Percentiles rank a stretch among this genome's conserved stretches.
Evolutionary conservation across 2,888 invertebrate genomes (phyloP).

Genomic region (Drosophila tripunctata): DNA sequence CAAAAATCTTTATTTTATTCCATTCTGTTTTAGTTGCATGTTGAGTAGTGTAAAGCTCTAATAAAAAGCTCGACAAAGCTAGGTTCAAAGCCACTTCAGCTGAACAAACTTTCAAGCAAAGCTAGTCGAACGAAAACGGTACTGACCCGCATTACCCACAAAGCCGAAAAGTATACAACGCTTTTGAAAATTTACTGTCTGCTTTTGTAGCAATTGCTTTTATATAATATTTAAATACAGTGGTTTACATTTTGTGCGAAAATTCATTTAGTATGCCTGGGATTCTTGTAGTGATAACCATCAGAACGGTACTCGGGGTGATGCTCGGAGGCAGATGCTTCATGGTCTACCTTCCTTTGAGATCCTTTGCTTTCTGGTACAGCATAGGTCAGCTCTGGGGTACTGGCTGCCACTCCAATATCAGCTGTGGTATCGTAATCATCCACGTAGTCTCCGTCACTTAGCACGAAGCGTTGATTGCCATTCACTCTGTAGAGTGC

Average conservation of each 20-base stretch:
- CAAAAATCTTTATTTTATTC: background rate
- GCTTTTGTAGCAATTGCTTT: conserved; percentile 68
- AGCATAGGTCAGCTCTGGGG: conserved; percentile 53
- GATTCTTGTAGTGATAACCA: conserved; percentile 72
- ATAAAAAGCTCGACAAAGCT: conserved; percentile 8
- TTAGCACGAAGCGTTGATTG: conserved; percentile 44
- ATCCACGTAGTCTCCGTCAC: conserved; percentile 58
- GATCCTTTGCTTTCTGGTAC: conserved; percentile 36
- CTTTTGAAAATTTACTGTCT: conserved; percentile 7
- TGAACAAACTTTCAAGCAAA: conserved; percentile 20
- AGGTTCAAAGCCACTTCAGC: background rate
- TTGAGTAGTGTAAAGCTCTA: conserved; percentile 32
- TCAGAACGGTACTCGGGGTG: conserved; percentile 53
- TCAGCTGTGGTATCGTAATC: conserved; percentile 35
- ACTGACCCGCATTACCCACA: background rate
- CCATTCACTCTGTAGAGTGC: conserved; percentile 40
- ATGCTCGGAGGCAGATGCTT: conserved; percentile 37
- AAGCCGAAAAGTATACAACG: conserved; percentile 46
- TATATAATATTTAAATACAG: conserved; percentile 17
- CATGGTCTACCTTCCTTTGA: conserved; percentile 24
- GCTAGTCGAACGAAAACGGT: conserved; percentile 46
- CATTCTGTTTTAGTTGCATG: background rate
- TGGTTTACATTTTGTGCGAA: background rate
- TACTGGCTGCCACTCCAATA: conserved; percentile 49
- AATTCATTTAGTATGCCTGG: conserved; percentile 38